Evolutionary conservation across 2,888 invertebrate genomes (phyloP).

Genomic region (Orchesellides sinensis): DNA sequence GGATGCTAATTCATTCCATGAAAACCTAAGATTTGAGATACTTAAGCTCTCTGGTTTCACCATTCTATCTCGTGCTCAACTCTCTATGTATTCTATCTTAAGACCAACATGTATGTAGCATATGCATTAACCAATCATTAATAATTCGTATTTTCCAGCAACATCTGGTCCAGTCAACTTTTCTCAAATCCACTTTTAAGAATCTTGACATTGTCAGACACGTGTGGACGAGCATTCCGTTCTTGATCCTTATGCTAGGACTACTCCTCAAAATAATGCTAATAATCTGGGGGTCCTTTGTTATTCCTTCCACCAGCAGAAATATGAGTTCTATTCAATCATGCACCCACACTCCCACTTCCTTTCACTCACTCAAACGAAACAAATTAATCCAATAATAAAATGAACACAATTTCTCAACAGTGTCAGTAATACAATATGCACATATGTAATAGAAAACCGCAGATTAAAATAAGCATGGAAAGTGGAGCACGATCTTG

Average conservation of each 20-base stretch:
- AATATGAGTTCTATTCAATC: background rate
- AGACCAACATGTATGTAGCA: too few relatives aligned
- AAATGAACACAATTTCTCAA: background rate
- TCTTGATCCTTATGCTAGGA: background rate
- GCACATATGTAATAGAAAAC: background rate
- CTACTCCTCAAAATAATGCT: constrained; percentile 3
- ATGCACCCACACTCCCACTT: background rate
- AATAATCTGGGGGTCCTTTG: constrained; percentile 1
- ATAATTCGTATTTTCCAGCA: constrained; percentile 1
- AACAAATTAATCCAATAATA: background rate
- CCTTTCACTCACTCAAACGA: background rate
- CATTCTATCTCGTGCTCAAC: too few relatives aligned
- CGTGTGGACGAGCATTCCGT: background rate
- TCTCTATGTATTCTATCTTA: too few relatives aligned
- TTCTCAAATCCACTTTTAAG: background rate
- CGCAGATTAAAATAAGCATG: constrained; percentile 44
- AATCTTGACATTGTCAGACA: background rate
- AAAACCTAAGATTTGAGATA: too few relatives aligned
- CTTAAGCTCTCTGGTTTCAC: too few relatives aligned
- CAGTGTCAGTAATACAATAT: background rate
- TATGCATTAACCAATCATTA: too few relatives aligned
- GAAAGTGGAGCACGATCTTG: constrained; percentile 52
- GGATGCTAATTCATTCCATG: too few relatives aligned
- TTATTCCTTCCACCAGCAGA: background rate
- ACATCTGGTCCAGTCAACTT: constrained; percentile 9